Base-by-base conservation (phyloP, 2,113 vertebrate species). In the Eulacestoma nigropectus region DNA sequence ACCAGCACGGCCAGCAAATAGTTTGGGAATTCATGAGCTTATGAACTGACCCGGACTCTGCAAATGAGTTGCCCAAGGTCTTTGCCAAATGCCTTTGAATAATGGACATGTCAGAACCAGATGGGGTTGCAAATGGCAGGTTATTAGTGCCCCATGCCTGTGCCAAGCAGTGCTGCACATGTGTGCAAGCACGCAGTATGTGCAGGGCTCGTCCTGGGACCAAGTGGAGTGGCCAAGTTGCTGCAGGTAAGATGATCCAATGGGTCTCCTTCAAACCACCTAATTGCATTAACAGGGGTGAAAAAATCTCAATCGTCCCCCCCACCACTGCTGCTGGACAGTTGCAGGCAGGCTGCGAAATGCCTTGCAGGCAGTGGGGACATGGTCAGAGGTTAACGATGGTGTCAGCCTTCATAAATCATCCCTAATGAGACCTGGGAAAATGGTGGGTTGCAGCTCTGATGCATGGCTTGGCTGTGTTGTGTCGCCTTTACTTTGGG, bases 41-140 rank as follows among this genome's bases (percentile, higher is more conserved):
- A 73, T 92, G 93, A 96, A 75, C 83, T 90, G 90, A 94, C 92
- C 88, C 4, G 5, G 83, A 68, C 88, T 86, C 92, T 49, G 65
- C 73, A 96, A 93, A 93, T 74, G 73, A 84, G 90, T 89, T 92
- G 88, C 92, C 85, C 80, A 90, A 72, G 69, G 87, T 93, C 93
- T 93, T 93, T 96, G 96, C 95, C 95, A 96, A 96, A 92, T 88
- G 83, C 73, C 83, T 93, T 77, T 94, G 86, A 94, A 94, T 96
- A 96, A 93, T 88, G 82, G 90, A 81, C 49, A 4, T 70, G 79
- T 95, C 88, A 77, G 79, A 95, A 88, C 56, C 56, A 86, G 92
- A 88, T 79, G 62, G 79, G 76, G 49, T 72, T 91, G 95, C 84
- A 83, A 89, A 87, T 79, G 77, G 70, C 9, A 11, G 64, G 89